Evolutionary conservation across 2,797 vertebrate genomes (phyloP), one percentile per base, ranked within the genome.

Genomic region (Rhynchonycteris naso): DNA sequence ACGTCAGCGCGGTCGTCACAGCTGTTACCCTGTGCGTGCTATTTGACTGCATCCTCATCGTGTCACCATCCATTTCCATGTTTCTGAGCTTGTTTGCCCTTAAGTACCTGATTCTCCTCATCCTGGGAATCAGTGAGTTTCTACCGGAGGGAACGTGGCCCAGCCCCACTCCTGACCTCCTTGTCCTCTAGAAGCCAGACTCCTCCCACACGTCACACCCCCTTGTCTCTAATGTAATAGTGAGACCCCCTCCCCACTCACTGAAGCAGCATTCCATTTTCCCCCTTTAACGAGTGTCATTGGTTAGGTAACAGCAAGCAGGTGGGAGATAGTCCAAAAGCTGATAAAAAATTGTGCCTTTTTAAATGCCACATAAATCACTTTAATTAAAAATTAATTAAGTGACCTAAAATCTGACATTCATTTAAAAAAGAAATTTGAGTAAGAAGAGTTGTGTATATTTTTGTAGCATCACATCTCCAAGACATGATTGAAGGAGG

Each of bases 361-460:
- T 97, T 98, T 94, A 88, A 94, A 98, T 97, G 90, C 82, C 80
- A 95, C 97, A 94, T 97, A 97, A 96, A 97, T 98, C 94, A 95
- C 93, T 93, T 96, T 97, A 98, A 97, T 98, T 98, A 98, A 98
- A 98, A 98, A 97, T 94, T 96, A 97, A 97, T 96, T 97, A 96
- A 54, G 84, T 95, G 91, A 82, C 96, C 97, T 96, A 95, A 96
- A 96, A 93, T 71, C 91, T 94, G 95, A 90, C 93, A 93, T 84
- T 95, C 68, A 1, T 91, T 96, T 95, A n/a, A 93, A 88, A 93
- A 84, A 93, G 81, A 96, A 90, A 93, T 94, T 92, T 93, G 75
- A 95, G 38, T 89, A 91, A 52, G 38, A 47, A 94, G 74, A 88
- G 50, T 54, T 92, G 61, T 86, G 26, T 87, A 38, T 35, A 86